Percentiles rank a stretch among this genome's conserved stretches.
Conservation (phyloP, 2,113 vertebrate genomes). For the Atlantisia rogersi region DNA sequence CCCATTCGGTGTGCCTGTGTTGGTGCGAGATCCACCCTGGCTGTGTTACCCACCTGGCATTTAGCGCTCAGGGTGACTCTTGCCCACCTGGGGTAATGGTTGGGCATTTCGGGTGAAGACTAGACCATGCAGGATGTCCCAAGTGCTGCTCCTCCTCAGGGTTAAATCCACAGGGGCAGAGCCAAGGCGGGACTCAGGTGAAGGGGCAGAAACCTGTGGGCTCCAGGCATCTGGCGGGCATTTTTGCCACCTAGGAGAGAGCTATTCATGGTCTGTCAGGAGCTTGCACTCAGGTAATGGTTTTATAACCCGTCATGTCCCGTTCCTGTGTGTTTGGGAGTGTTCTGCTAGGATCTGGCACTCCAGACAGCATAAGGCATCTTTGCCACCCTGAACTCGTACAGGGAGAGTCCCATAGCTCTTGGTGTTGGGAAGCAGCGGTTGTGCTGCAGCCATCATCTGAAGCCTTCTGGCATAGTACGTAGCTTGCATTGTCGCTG, state of each 20-base stretch:
- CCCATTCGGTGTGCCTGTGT: rapidly evolving
- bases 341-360: rapidly evolving
- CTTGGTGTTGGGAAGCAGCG: not conserved
- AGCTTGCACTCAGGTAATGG: rapidly evolving
- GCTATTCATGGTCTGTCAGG: not conserved
- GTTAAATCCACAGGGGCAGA: not conserved
- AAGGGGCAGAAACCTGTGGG: not conserved
- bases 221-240: not conserved
- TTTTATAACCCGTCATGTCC: not conserved
- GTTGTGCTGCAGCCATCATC: not conserved
- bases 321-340: not conserved
- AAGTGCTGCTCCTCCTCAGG: not conserved
- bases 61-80: rapidly evolving
- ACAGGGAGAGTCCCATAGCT: not conserved
- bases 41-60: rapidly evolving
- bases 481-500: rapidly evolving
- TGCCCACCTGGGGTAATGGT: rapidly evolving
- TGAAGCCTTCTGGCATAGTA: not conserved
- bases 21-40: not conserved
- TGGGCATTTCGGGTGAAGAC: not conserved
- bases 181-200: rapidly evolving
- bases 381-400: not conserved
- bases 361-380: not conserved
- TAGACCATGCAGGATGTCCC: rapidly evolving
- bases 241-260: rapidly evolving